These are phyloP conservation scores for Tokudaia tokunoshimensis DNA, from an alignment of 2,797 vertebrate species.

Conservation along the genomic window DNA sequence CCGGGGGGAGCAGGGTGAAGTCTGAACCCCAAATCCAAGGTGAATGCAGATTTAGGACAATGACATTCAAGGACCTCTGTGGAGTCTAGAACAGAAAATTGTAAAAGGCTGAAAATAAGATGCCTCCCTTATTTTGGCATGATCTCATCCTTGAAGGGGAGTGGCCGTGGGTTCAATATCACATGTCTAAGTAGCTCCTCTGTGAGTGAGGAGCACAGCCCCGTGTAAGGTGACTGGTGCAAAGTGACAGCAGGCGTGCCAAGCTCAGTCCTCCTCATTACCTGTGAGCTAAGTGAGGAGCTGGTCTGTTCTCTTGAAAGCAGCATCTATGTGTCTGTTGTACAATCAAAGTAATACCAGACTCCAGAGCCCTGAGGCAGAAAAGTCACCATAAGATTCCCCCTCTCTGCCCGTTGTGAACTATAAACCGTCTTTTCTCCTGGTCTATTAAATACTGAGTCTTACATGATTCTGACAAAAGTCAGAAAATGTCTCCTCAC, in stretches of 20 bases:
- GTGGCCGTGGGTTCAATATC: no score
- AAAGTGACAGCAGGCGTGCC: background rate
- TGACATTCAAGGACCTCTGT: background rate
- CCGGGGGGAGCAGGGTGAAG: background rate
- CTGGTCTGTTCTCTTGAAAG: no score
- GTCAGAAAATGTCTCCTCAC: background rate
- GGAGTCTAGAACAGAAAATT: background rate
- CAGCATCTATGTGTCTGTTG: background rate
- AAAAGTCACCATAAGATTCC: background rate
- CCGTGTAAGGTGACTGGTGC: background rate
- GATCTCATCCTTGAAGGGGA: background rate
- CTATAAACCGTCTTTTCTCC: background rate
- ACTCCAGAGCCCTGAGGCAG: background rate
- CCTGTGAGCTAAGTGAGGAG: background rate
- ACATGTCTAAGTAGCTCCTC: background rate
- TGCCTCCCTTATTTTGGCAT: background rate
- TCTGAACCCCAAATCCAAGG: background rate
- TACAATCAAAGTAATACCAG: background rate
- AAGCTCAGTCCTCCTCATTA: background rate
- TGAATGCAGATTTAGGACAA: background rate
- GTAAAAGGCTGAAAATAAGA: background rate
- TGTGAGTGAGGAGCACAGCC: background rate
- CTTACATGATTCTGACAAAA: background rate
- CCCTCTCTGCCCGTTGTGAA: background rate
- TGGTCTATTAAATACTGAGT: slow-evolving; percentile 34